These are phyloP conservation scores for Noctua fimbriata DNA, from an alignment of 2,888 invertebrate genomes.

Conservation along the genomic window DNA sequence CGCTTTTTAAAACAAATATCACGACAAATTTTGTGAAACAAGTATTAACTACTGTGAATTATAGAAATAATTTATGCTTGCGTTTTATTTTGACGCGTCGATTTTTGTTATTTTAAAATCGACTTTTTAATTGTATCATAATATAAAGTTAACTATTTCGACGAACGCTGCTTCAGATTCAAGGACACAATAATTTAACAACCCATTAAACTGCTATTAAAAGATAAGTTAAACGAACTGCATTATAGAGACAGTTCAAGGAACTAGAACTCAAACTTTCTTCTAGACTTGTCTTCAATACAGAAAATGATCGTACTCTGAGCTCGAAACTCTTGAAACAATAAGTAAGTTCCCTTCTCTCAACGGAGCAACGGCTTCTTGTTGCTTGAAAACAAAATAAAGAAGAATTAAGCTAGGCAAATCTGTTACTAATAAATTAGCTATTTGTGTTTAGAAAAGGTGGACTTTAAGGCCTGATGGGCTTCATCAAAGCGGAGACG, in stretches of 20 bases:
- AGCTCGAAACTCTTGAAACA: constrained; percentile 4
- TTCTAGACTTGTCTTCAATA: neutral
- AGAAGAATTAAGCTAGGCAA: neutral
- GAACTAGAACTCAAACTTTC: constrained; percentile 14
- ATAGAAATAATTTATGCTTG: no score
- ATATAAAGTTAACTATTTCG: neutral
- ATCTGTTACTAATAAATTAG: neutral
- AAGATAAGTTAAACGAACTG: neutral
- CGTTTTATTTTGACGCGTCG: no score
- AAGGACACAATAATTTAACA: neutral
- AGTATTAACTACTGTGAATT: no score
- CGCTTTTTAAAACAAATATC: no score
- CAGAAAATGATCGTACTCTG: constrained; percentile 11
- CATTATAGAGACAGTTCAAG: neutral
- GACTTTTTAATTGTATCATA: no score
- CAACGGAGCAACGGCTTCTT: constrained; percentile 5
- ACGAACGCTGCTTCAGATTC: neutral
- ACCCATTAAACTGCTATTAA: neutral
- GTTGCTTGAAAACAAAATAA: constrained; percentile 28
- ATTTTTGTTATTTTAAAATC: no score
- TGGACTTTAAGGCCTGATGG: neutral
- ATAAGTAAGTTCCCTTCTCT: constrained; percentile 7
- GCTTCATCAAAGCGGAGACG: neutral
- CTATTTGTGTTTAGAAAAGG: neutral
- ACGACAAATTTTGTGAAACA: no score